Conservation (phyloP, 2,797 vertebrate genomes). For the Emys orbicularis region DNA sequence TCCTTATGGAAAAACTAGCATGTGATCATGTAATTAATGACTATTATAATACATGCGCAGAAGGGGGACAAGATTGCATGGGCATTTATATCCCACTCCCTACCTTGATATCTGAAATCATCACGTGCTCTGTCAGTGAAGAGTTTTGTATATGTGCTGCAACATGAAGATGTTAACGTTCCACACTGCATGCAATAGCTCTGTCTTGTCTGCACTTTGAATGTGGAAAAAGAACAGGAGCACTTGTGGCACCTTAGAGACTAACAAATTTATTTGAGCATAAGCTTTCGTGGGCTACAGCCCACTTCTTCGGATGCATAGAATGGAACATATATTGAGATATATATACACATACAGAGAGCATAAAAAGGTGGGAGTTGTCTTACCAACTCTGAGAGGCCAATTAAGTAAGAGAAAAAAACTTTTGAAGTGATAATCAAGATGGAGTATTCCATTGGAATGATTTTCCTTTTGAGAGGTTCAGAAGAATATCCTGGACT, state of each 20-base stretch:
- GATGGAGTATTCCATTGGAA: neutral
- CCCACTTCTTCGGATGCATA: too few relatives aligned
- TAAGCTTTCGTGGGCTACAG: too few relatives aligned
- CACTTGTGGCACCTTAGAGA: too few relatives aligned
- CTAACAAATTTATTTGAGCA: too few relatives aligned
- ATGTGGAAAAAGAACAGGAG: neutral
- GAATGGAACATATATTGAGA: too few relatives aligned
- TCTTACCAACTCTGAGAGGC: too few relatives aligned
- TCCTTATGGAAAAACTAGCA: neutral
- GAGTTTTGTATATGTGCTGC: neutral
- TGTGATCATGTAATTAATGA: conserved; percentile 33
- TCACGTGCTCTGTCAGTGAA: neutral
- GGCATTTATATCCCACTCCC: conserved; percentile 31
- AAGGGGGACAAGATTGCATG: conserved; percentile 46
- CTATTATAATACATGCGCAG: neutral
- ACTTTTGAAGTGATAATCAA: too few relatives aligned
- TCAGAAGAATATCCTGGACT: neutral
- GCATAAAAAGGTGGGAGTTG: too few relatives aligned
- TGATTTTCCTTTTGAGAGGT: neutral
- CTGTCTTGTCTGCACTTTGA: neutral
- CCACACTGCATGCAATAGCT: neutral
- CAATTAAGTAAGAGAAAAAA: too few relatives aligned
- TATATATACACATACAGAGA: too few relatives aligned
- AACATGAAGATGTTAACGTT: neutral
- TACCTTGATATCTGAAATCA: neutral